These are phyloP conservation scores for Trematomus loennbergii DNA, from an alignment of 2,113 vertebrate species.

Conservation along the genomic window DNA sequence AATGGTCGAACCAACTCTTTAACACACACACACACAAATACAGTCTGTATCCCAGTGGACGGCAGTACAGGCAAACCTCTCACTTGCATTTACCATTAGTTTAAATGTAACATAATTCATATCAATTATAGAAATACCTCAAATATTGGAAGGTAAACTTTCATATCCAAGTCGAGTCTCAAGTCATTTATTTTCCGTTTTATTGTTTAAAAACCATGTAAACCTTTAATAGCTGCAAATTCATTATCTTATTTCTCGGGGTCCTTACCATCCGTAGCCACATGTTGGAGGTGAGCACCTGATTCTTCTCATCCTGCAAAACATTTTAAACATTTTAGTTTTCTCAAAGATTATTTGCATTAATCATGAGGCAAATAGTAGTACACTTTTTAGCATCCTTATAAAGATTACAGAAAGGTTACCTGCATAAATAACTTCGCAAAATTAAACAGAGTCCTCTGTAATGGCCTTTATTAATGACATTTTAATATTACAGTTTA, in stretches of 20 bases:
- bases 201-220: too few relatives aligned
- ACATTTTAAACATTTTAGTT: slow-evolving; percentile 30
- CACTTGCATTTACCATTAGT: neutral
- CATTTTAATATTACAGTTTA: neutral
- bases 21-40: slow-evolving; percentile 37
- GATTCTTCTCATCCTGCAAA: slow-evolving; percentile 88
- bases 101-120: neutral
- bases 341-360: neutral
- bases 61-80: neutral
- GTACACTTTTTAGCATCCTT: neutral
- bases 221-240: neutral
- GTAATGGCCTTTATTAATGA: neutral
- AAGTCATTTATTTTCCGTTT: too few relatives aligned
- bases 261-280: slow-evolving; percentile 87
- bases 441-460: neutral
- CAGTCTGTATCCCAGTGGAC: neutral
- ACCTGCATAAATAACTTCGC: neutral
- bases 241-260: slow-evolving; percentile 7
- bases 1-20: slow-evolving; percentile 86
- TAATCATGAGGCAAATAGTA: neutral
- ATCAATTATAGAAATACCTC: neutral
- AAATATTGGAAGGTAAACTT: neutral
- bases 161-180: too few relatives aligned
- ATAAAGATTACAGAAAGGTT: too few relatives aligned
- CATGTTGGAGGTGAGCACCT: slow-evolving; percentile 86